Evolutionary conservation across 2,113 vertebrate species (phyloP).

Genomic region (Zosterops lateralis): DNA sequence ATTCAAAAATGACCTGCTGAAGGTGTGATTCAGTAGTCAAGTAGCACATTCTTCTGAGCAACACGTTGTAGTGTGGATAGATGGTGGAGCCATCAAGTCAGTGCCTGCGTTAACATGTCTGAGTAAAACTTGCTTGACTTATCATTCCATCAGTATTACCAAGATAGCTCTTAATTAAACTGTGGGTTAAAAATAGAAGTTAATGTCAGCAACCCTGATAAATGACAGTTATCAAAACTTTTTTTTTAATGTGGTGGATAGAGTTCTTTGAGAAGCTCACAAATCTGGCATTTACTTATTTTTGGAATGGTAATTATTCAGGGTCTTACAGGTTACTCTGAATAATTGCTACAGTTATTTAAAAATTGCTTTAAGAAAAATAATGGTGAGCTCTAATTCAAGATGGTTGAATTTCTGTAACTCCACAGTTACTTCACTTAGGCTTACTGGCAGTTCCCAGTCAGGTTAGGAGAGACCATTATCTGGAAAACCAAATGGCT

Average conservation of each 20-base stretch:
- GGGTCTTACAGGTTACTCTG: not conserved
- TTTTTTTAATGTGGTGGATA: not conserved
- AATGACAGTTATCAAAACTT: not conserved
- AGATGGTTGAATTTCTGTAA: not conserved
- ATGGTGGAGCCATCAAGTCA: not conserved
- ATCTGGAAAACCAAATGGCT: not conserved
- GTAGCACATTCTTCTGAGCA: not conserved
- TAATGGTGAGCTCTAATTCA: not conserved
- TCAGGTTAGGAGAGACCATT: not conserved
- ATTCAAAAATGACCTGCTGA: not conserved
- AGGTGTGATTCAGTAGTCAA: not conserved
- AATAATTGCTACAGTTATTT: not conserved
- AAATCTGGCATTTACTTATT: not conserved
- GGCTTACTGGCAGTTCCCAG: not conserved
- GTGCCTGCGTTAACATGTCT: not conserved
- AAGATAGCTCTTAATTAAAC: not conserved
- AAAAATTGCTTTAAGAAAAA: not conserved
- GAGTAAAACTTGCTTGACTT: not conserved
- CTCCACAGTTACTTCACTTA: not conserved
- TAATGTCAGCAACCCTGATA: not conserved
- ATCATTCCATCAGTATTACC: not conserved
- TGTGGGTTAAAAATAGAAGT: not conserved
- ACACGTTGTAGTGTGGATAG: not conserved
- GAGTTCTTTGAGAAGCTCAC: not conserved
- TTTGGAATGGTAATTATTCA: not conserved